phyloP scores from a whole-genome alignment of 2,113 vertebrate species.

The Alethe diademata region DNA sequence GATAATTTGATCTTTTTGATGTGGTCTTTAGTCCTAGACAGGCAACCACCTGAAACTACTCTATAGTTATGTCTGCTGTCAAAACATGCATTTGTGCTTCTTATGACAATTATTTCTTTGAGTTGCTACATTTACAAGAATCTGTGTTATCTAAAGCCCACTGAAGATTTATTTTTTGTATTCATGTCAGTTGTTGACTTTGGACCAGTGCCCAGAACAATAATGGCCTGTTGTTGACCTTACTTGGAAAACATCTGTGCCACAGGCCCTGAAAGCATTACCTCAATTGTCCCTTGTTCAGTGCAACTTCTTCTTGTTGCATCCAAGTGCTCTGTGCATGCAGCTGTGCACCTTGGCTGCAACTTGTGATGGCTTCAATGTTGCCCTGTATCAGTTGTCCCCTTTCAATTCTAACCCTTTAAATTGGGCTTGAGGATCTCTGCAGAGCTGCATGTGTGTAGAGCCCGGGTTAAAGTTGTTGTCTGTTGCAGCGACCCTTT shows the following conservation, averaged over 20 bases:
- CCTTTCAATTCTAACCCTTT: not conserved
- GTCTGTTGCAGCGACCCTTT: slow-evolving; percentile 99
- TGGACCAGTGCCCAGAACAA: not conserved
- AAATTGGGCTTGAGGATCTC: not conserved
- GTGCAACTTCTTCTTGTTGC: fast-evolving
- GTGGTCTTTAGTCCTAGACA: not conserved
- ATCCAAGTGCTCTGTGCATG: not conserved
- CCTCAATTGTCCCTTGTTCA: not conserved
- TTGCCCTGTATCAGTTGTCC: not conserved
- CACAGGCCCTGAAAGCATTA: not conserved
- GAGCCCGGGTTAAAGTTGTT: slow-evolving; percentile 82
- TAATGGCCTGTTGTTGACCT: not conserved
- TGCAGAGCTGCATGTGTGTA: not conserved
- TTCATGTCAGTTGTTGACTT: not conserved
- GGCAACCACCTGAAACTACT: not conserved
- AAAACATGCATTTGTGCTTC: not conserved
- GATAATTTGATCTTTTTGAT: slow-evolving; percentile 18
- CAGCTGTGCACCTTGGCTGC: not conserved
- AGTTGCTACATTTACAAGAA: not conserved
- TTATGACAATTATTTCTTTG: not conserved
- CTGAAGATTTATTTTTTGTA: not conserved
- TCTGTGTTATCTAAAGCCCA: not conserved
- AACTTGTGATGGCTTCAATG: not conserved
- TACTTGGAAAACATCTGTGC: not conserved
- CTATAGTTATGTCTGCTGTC: not conserved